phyloP scores from a whole-genome alignment of 2,113 vertebrate genomes.

The Pterocles burchelli region DNA sequence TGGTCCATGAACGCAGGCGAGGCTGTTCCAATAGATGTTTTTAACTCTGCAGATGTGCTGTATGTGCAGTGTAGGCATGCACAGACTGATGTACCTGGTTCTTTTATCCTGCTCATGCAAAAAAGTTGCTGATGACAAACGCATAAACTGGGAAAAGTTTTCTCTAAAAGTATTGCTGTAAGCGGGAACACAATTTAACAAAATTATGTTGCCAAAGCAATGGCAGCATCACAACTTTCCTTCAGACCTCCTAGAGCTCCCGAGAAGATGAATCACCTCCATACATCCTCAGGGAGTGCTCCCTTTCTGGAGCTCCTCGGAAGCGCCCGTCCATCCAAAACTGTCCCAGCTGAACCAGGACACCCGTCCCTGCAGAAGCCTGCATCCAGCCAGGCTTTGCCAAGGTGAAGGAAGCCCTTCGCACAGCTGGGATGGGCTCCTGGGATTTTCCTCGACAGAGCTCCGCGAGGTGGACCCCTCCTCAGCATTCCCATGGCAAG shows the following conservation, averaged over 20 bases:
- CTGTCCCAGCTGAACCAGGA: too few species aligned
- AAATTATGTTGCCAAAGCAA: not conserved
- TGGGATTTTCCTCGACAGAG: not conserved
- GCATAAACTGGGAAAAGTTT: not conserved
- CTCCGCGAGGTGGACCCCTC: not conserved
- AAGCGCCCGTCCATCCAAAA: not conserved
- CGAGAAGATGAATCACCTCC: not conserved
- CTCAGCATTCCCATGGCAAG: not conserved
- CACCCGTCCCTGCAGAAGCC: rapidly evolving
- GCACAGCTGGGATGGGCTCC: not conserved
- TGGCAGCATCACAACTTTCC: not conserved
- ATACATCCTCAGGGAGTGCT: not conserved
- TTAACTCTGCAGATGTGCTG: not conserved
- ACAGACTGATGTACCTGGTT: too few species aligned
- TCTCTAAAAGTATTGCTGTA: not conserved
- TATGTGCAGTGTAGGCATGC: not conserved
- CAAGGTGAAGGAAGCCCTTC: not conserved
- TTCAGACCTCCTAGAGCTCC: not conserved
- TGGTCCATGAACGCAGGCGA: not conserved
- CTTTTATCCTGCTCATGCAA: not conserved
- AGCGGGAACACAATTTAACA: not conserved
- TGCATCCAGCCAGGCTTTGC: not conserved
- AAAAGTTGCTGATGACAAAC: not conserved
- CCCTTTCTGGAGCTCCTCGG: not conserved
- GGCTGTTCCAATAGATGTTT: not conserved